A percentile compares a stretch with the other conserved stretches of the same genome.
Conservation (phyloP, 2,797 vertebrate genomes). For the Anguilla anguilla region DNA sequence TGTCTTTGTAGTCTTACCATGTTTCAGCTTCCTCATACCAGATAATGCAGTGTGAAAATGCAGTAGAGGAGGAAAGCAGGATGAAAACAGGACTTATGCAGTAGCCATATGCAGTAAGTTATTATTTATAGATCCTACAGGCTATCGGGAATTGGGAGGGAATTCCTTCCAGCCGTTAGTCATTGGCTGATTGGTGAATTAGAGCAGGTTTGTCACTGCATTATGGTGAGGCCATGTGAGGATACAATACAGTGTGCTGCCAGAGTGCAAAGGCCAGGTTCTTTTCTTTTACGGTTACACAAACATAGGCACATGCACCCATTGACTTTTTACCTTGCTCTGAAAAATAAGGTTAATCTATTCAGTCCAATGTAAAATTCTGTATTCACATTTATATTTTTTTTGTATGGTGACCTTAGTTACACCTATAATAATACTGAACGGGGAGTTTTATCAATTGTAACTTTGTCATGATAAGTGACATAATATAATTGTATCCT, state of each 20-base stretch:
- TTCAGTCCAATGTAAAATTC: neutral
- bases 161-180: neutral
- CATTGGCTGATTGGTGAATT: slow-evolving; percentile 15
- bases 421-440: slow-evolving; percentile 3
- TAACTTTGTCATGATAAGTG: neutral
- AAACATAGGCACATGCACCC: neutral
- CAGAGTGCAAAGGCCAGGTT: neutral
- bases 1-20: neutral
- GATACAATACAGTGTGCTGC: neutral
- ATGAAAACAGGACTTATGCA: neutral
- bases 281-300: slow-evolving; percentile 13
- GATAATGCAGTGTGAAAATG: neutral
- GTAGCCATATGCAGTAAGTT: neutral
- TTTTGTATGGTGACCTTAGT: neutral
- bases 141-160: too few relatives aligned
- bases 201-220: neutral
- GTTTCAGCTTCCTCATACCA: neutral
- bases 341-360: slow-evolving; percentile 6
- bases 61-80: neutral
- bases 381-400: neutral
- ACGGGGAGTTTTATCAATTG: neutral
- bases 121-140: neutral
- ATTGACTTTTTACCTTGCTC: neutral
- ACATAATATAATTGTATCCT: neutral
- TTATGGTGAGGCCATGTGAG: neutral